Evolutionary conservation across 2,888 invertebrate species (phyloP).

Genomic region (Apamea monoglypha): DNA sequence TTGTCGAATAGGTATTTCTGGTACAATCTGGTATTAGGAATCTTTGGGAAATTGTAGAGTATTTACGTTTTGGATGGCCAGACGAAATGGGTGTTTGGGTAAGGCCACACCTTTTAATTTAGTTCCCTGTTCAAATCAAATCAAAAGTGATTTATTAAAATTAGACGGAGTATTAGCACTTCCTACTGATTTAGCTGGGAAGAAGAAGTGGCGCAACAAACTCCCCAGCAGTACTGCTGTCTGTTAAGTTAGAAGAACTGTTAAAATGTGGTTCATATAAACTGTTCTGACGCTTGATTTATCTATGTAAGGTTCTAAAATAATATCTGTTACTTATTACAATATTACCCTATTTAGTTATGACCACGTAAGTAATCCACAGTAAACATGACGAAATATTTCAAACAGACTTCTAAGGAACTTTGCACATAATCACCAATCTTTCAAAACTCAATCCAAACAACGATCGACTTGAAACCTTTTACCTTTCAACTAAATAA

Average conservation of each 20-base stretch:
- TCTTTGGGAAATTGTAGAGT: slow-evolving; percentile 18
- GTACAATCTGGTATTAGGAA: slow-evolving; percentile 43
- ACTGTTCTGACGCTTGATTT: background rate
- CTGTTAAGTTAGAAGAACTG: background rate
- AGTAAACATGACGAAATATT: slow-evolving; percentile 50
- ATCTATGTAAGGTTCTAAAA: background rate
- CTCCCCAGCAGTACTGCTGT: background rate
- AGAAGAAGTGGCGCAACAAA: background rate
- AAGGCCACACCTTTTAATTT: background rate
- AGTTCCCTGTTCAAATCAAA: background rate
- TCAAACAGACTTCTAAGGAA: slow-evolving; percentile 60
- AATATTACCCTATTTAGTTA: slow-evolving; percentile 36
- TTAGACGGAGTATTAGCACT: background rate
- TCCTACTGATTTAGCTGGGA: background rate
- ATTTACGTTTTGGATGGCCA: background rate
- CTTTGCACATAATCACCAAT: slow-evolving; percentile 56
- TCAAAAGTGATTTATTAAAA: background rate
- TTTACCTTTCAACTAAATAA: slow-evolving; percentile 67
- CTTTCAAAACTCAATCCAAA: slow-evolving; percentile 57
- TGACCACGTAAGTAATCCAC: slow-evolving; percentile 19
- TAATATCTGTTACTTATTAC: background rate
- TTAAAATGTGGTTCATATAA: background rate
- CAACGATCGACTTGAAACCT: slow-evolving; percentile 60
- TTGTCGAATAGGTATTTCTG: slow-evolving; percentile 49
- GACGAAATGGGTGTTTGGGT: background rate